Conservation (phyloP, 2,797 vertebrate species). For the Naso thynnoides region DNA sequence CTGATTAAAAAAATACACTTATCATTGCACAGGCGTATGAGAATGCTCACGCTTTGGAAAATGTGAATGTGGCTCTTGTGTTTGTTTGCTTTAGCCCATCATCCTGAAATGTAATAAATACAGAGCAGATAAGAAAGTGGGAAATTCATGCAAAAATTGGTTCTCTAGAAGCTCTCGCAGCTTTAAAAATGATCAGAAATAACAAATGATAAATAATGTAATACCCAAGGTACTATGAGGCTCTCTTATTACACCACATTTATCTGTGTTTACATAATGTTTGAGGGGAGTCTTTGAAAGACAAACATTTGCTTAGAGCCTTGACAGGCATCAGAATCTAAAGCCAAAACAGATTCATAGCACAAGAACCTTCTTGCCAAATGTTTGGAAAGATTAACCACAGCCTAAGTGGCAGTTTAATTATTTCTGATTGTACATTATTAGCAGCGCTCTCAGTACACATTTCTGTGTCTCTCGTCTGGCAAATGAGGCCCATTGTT, state of each 20-base stretch:
- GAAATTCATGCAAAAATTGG: background rate
- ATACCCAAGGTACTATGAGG: constrained; percentile 18
- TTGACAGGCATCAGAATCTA: constrained; percentile 41
- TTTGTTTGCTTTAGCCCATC: constrained; percentile 44
- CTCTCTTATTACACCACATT: constrained; percentile 26
- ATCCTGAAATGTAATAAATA: constrained; percentile 37
- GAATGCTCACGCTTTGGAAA: constrained; percentile 6
- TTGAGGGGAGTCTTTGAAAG: constrained; percentile 33
- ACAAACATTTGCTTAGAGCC: constrained; percentile 38
- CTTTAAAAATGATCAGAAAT: constrained; percentile 35
- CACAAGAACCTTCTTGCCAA: constrained; percentile 57
- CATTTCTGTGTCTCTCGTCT: constrained; percentile 56
- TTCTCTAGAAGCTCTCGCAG: background rate
- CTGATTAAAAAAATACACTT: constrained; percentile 48
- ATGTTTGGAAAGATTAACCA: constrained; percentile 67
- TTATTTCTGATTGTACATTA: constrained; percentile 68
- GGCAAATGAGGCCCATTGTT: constrained; percentile 63
- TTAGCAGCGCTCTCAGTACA: constrained; percentile 50
- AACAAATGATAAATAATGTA: constrained; percentile 30
- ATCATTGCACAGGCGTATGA: constrained; percentile 25
- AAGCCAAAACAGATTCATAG: constrained; percentile 55
- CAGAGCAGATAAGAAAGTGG: constrained; percentile 15
- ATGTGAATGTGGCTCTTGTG: background rate
- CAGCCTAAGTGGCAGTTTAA: constrained; percentile 62
- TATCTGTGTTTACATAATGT: constrained; percentile 39